Evolutionary conservation across 1,140 invertebrate genomes (phyloP).

Genomic region (Lordiphosa stackelbergi): DNA sequence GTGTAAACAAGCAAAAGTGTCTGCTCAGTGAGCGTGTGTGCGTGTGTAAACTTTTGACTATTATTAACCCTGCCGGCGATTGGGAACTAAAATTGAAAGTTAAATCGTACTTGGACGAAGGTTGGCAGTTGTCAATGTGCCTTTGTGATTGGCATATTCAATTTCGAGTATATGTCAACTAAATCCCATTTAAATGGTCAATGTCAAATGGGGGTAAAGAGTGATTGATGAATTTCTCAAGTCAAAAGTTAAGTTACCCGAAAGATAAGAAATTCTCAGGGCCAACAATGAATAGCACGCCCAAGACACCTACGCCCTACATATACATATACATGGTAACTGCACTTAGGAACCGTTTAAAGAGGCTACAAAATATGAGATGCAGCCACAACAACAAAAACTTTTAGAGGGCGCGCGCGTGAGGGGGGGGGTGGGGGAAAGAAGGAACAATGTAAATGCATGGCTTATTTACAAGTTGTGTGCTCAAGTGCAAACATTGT

Average conservation of each 20-base stretch:
- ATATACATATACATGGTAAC: not conserved
- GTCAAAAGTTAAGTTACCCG: too few relatives aligned
- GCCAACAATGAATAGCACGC: not conserved
- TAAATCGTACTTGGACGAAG: conserved; percentile 12
- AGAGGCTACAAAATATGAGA: conserved; percentile 26
- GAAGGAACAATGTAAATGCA: conserved; percentile 31
- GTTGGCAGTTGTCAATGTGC: conserved; percentile 5
- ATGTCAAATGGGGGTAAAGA: conserved; percentile 3
- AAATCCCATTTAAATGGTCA: conserved; percentile 8
- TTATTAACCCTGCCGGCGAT: conserved; percentile 34
- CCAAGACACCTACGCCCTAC: too few relatives aligned
- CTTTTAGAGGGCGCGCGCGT: not conserved
- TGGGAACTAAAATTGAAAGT: conserved; percentile 42
- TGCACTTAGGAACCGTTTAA: conserved; percentile 41
- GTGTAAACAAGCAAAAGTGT: conserved; percentile 31
- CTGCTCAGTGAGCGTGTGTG: conserved; percentile 12
- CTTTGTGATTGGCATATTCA: conserved; percentile 30
- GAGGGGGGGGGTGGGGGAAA: conserved; percentile 1
- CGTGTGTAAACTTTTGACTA: conserved; percentile 35
- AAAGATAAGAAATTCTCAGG: not conserved
- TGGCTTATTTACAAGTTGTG: conserved; percentile 53
- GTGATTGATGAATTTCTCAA: not conserved
- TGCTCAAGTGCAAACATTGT: conserved; percentile 46
- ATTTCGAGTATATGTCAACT: conserved; percentile 24
- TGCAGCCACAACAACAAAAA: conserved; percentile 9